Conservation (phyloP, 2,113 vertebrate genomes). For the Numenius arquata region DNA sequence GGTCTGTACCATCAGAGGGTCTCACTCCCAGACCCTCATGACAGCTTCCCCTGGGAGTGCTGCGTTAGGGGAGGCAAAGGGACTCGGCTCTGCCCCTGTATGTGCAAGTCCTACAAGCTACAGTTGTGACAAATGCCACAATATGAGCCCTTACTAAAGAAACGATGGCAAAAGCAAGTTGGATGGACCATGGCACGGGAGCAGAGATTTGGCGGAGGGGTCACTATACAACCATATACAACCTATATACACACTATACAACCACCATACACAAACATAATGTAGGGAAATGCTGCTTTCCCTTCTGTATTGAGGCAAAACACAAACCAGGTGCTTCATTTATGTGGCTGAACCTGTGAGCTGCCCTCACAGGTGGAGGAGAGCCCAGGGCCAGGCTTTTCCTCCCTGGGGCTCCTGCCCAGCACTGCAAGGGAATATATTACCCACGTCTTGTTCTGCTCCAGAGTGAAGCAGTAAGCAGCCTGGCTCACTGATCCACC, state of each 20-base stretch:
- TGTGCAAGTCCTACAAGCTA: background rate
- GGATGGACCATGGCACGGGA: background rate
- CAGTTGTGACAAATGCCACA: background rate
- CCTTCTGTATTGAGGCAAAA: background rate
- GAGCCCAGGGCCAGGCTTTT: background rate
- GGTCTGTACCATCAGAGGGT: no score
- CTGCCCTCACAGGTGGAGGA: background rate
- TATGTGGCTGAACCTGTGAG: background rate
- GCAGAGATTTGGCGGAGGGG: background rate
- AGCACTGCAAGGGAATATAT: background rate
- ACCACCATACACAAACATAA: background rate
- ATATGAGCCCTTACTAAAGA: background rate
- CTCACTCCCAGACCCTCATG: no score
- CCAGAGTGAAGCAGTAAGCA: background rate
- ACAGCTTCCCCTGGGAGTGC: rapidly evolving
- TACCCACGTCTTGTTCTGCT: background rate
- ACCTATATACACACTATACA: no score
- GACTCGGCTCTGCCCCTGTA: background rate
- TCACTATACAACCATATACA: no score
- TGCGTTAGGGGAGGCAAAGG: background rate
- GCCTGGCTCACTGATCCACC: background rate
- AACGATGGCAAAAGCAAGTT: background rate
- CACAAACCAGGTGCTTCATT: rapidly evolving
- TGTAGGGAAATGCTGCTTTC: rapidly evolving
- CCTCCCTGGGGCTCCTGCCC: background rate